A percentile compares a stretch with the other conserved stretches of the same genome.
Evolutionary conservation across 30 jellyfish, hydroid and myxozoan genomes (phyloP).

Genomic region (Cassiopea andromeda): DNA sequence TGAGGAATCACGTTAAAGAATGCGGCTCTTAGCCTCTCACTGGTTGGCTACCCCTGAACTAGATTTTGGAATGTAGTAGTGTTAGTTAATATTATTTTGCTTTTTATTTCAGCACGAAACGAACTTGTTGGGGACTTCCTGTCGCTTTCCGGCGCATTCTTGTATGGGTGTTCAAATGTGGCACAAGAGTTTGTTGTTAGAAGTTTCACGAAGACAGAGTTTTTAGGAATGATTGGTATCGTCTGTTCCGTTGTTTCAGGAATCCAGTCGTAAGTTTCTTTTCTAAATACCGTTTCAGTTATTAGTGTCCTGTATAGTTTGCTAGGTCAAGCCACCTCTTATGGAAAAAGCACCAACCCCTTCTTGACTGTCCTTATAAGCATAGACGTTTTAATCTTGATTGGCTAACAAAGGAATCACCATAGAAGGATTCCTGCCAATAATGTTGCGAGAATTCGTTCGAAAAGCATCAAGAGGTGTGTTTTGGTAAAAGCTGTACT

Average conservation of each 20-base stretch:
- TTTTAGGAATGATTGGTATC: slow-evolving; percentile 92
- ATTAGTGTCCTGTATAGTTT: too few relatives aligned
- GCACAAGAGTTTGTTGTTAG: slow-evolving; percentile 94
- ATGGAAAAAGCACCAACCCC: not conserved
- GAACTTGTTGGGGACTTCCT: slow-evolving; percentile 87
- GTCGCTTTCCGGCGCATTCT: slow-evolving; percentile 88
- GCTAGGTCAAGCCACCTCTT: not conserved
- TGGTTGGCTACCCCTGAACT: too few relatives aligned
- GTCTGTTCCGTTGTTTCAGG: slow-evolving; percentile 77
- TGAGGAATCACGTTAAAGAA: too few relatives aligned
- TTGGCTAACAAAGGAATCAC: too few relatives aligned
- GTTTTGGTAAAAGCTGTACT: too few relatives aligned
- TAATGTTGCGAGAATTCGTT: too few relatives aligned
- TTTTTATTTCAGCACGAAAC: slow-evolving; percentile 67
- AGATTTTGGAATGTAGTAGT: not conserved
- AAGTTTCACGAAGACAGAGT: slow-evolving; percentile 64
- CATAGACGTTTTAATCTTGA: too few relatives aligned
- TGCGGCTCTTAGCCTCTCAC: too few relatives aligned
- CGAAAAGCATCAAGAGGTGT: too few relatives aligned
- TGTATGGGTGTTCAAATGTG: slow-evolving; percentile 93
- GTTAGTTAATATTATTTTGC: not conserved
- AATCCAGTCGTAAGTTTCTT: slow-evolving; percentile 77
- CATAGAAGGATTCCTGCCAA: too few relatives aligned
- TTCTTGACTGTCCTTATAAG: too few relatives aligned
- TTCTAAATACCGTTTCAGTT: not conserved